A percentile compares a stretch with the other conserved stretches of the same genome.
These are phyloP conservation scores for Griposia aprilina DNA, from an alignment of 2,888 invertebrate genomes.

Conservation along the genomic window DNA sequence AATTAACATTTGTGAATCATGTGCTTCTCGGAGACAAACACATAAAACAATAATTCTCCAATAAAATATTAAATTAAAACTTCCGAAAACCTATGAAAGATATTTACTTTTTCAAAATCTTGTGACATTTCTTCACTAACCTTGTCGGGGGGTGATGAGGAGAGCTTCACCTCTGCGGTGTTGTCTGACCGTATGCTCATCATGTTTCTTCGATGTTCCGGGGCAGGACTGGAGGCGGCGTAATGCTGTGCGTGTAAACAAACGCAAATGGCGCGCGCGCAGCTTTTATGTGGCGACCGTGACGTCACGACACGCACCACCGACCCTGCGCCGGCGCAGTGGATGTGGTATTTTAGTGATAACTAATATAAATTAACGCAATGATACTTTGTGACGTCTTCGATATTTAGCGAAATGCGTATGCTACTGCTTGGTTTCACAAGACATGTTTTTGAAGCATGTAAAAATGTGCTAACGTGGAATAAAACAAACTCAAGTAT, in stretches of 20 bases:
- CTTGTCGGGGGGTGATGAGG: conserved; percentile 77
- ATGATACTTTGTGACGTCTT: neutral
- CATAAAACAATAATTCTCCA: neutral
- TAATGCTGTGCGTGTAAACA: conserved; percentile 71
- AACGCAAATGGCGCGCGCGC: conserved; percentile 78
- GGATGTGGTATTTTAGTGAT: conserved; percentile 64
- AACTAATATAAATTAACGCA: conserved; percentile 1
- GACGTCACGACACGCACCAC: conserved; percentile 54
- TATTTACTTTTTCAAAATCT: neutral
- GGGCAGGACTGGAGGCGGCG: conserved; percentile 48
- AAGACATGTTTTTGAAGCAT: neutral
- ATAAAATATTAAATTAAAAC: neutral
- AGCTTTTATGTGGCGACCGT: conserved; percentile 71
- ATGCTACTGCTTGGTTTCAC: neutral
- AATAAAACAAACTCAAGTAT: neutral
- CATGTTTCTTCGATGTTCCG: conserved; percentile 39
- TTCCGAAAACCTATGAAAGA: neutral
- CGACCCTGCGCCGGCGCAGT: conserved; percentile 7
- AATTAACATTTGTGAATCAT: conserved; percentile 6
- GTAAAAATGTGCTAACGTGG: neutral
- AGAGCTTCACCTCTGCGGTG: conserved; percentile 63
- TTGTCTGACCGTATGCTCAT: conserved; percentile 68
- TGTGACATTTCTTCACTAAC: conserved; percentile 60
- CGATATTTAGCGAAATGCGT: neutral
- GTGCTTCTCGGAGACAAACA: neutral